phyloP scores from a whole-genome alignment of 1,140 invertebrate genomes.

The Bombus affinis region DNA sequence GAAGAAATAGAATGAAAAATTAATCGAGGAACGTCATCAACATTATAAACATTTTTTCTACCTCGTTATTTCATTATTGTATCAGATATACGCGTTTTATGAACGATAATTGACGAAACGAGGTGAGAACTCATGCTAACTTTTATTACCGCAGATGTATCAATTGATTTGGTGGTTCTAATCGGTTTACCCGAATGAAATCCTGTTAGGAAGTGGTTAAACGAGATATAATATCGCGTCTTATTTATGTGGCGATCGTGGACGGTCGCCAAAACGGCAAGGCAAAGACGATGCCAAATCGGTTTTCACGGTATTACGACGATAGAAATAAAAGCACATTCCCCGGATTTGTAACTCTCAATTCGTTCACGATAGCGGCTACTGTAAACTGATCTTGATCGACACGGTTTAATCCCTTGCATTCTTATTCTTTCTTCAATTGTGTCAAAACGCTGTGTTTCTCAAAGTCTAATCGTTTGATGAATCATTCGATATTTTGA shows the following conservation, averaged over 20 bases:
- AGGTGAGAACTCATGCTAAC: not conserved
- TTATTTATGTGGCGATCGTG: constrained; percentile 60
- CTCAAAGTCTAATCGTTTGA: not conserved
- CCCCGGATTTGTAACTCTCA: constrained; percentile 47
- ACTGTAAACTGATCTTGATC: not conserved
- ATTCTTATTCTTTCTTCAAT: no score
- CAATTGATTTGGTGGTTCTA: constrained; percentile 6
- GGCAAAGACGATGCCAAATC: constrained; percentile 57
- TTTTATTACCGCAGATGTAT: not conserved
- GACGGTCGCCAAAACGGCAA: constrained; percentile 49
- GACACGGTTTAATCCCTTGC: not conserved
- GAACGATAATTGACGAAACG: not conserved
- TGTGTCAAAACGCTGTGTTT: not conserved
- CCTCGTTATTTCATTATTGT: not conserved
- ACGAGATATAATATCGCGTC: constrained; percentile 54
- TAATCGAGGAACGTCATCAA: not conserved
- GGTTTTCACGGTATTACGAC: constrained; percentile 46
- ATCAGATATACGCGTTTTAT: not conserved
- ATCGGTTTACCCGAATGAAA: constrained; percentile 44
- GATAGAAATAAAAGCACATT: constrained; percentile 52
- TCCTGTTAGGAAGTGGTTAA: constrained; percentile 57
- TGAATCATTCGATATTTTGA: not conserved
- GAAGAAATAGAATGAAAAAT: not conserved
- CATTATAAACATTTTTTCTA: not conserved
- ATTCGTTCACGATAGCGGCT: not conserved